Percentiles rank a stretch among this genome's conserved stretches.
These are phyloP conservation scores for Sebastes schlegelii DNA, from an alignment of 2,113 vertebrate genomes.

Conservation along the genomic window DNA sequence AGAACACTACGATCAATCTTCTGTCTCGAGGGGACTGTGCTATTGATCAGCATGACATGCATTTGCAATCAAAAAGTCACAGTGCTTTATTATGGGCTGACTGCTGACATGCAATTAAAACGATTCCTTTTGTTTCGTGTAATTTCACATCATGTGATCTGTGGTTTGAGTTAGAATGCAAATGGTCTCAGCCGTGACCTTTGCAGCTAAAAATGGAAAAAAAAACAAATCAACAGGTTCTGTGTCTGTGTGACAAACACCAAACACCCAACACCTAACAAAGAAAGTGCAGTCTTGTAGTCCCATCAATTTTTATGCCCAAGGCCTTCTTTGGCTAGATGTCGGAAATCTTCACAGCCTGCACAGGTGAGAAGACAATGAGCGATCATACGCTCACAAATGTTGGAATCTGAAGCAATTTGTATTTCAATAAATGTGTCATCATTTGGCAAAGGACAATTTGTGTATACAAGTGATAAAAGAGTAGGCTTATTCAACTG, in stretches of 20 bases:
- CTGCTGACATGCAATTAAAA: background rate
- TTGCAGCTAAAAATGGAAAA: background rate
- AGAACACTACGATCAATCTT: background rate
- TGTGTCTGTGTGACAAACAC: background rate
- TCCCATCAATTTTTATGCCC: background rate
- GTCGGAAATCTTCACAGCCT: background rate
- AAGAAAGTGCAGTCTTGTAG: background rate
- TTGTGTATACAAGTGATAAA: background rate
- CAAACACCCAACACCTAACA: background rate
- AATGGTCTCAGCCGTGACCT: background rate
- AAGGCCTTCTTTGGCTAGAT: background rate
- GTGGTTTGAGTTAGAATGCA: background rate
- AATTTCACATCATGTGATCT: background rate
- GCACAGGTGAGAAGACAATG: background rate
- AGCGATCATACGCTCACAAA: background rate
- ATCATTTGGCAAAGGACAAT: background rate
- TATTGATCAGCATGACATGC: conserved; percentile 28
- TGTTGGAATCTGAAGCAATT: background rate
- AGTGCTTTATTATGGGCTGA: background rate
- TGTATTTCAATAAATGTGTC: background rate
- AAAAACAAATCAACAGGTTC: background rate
- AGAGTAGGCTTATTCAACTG: background rate
- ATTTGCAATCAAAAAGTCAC: background rate
- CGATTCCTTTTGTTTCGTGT: background rate
- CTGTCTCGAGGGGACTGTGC: background rate